These are phyloP conservation scores for Dicentrarchus labrax DNA, from an alignment of 2,113 vertebrate genomes.

Conservation along the genomic window DNA sequence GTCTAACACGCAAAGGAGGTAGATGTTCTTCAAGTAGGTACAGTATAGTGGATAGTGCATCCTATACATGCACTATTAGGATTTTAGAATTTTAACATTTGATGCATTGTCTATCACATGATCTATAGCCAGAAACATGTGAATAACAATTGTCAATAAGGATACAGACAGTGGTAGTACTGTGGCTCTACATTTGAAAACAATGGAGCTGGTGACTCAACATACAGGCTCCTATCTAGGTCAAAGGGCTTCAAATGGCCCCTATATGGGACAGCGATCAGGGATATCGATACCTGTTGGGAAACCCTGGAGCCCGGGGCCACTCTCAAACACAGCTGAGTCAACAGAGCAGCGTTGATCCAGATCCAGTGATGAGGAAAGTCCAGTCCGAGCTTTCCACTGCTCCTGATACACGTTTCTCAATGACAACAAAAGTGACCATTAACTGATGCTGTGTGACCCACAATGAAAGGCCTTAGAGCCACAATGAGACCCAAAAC, in stretches of 20 bases:
- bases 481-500: background rate
- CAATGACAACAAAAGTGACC: constrained; percentile 57
- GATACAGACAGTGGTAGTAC: background rate
- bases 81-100: background rate
- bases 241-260: constrained; percentile 27
- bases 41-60: background rate
- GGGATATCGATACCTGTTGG: background rate
- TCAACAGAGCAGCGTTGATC: background rate
- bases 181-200: background rate
- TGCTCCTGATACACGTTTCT: constrained; percentile 4
- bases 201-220: background rate
- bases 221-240: constrained; percentile 1
- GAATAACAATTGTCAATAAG: background rate
- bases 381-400: constrained; percentile 54
- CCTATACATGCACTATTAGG: background rate
- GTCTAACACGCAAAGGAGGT: background rate
- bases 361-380: constrained; percentile 21
- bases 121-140: background rate
- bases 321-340: background rate
- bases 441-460: background rate
- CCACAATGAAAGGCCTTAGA: background rate
- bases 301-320: constrained; percentile 23
- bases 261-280: background rate
- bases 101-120: background rate
- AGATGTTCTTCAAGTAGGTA: background rate